Evolutionary conservation across 1,140 invertebrate genomes (phyloP).

Genomic region (Aphis craccivora): DNA sequence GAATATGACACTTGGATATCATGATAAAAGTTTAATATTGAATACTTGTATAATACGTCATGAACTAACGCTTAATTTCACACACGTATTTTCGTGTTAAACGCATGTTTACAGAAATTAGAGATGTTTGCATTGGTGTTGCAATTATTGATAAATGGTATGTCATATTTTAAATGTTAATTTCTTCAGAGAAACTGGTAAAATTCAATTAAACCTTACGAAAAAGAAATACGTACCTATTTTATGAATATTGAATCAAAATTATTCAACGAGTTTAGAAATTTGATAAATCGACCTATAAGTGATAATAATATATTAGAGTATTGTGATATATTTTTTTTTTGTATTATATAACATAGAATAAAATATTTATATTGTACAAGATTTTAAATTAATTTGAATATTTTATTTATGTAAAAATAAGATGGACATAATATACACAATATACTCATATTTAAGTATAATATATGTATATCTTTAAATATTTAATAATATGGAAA

Average conservation of each 20-base stretch:
- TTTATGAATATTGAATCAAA: not conserved
- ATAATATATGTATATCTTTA: no score
- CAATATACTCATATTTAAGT: no score
- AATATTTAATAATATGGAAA: no score
- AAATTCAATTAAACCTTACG: not conserved
- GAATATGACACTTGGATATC: not conserved
- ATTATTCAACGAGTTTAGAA: not conserved
- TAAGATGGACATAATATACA: no score
- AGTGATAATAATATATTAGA: not conserved
- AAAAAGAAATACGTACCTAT: not conserved
- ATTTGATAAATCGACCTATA: not conserved
- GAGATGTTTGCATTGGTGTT: not conserved
- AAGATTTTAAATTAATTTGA: not conserved
- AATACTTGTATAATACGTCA: not conserved
- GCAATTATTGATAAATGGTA: not conserved
- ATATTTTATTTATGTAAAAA: no score
- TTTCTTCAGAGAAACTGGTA: not conserved
- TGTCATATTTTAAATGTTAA: not conserved
- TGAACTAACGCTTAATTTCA: not conserved
- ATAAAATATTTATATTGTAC: no score
- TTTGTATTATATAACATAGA: not conserved
- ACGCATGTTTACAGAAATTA: not conserved
- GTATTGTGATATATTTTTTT: not conserved
- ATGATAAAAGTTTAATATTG: constrained; percentile 1
- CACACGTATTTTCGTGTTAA: not conserved